Base-by-base conservation (phyloP, 2,888 invertebrate genomes). In the Lissocephala sabroskyi region DNA sequence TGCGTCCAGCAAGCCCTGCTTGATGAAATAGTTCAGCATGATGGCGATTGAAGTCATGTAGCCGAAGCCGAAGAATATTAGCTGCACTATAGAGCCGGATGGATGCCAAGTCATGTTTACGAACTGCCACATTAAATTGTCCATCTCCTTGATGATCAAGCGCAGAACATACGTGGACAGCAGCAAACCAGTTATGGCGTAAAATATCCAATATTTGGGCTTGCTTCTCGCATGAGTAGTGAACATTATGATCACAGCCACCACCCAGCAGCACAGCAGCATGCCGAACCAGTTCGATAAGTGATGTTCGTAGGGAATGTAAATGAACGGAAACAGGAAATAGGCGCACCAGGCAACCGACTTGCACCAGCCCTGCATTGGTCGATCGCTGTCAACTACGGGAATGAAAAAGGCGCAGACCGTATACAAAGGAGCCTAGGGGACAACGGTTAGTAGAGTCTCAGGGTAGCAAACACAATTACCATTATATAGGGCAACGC, bases 121-220 rank as follows among this genome's bases (percentile, higher is more conserved):
- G n/a, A 52, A 66, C 17, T 67, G 66, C 59, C 59, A 67, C 0
- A 17, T n/a, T 1, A 67, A 3, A 33, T 59, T 62, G 18, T 67
- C 36, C 0, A 59, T 33, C 35, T 62, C 55, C 0, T 10, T 36
- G 1, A 16, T 9, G n/a, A n/a, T n/a, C n/a, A n/a, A n/a, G 0
- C 35, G 14, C 13, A 1, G 13, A 14, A 54, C 4, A 3, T 18
- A 23, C 1, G 55, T 50, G 32, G 49, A 42, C 1, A 41, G 26
- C 13, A 33, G 1, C 13, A 59, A 7, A 3, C 62, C 65, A 1
- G 39, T 2, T 1, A 49, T 0, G 0, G 36, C 41, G 48, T 3
- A 55, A 0, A n/a, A 4, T 18, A 9, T 53, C 3, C 49, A 17
- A 26, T 1, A 36, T 2, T 17, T 6, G 6, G 73, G 67, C 13